A percentile compares a stretch with the other conserved stretches of the same genome.
These are phyloP conservation scores for Aspidiotus destructor DNA, from an alignment of 2,888 invertebrate species.

Conservation along the genomic window DNA sequence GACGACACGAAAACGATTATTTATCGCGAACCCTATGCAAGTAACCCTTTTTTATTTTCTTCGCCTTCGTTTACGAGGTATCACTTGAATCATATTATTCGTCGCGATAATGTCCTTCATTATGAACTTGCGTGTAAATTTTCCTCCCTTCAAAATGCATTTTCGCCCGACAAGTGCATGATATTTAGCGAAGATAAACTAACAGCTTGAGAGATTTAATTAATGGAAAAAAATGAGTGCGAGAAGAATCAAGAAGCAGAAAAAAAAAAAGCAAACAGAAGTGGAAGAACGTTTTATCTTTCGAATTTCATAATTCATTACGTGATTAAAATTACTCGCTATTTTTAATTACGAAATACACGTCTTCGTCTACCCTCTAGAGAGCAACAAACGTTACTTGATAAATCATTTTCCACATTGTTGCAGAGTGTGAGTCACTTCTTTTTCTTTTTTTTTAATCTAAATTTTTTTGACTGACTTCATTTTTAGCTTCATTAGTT, in stretches of 20 bases:
- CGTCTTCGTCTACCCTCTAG: background rate
- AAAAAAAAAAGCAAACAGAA: background rate
- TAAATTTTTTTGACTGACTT: background rate
- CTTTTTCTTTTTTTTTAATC: background rate
- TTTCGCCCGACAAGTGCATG: background rate
- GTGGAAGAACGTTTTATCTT: slow-evolving; percentile 23
- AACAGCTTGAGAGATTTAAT: background rate
- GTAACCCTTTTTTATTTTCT: too few relatives aligned
- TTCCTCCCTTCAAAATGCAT: background rate
- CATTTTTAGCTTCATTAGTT: slow-evolving; percentile 12
- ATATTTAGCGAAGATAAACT: background rate
- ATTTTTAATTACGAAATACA: slow-evolving; percentile 21
- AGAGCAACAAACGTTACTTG: slow-evolving; percentile 16
- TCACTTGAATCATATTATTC: too few relatives aligned
- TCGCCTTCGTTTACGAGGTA: too few relatives aligned
- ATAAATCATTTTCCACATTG: slow-evolving; percentile 20
- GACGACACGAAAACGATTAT: too few relatives aligned
- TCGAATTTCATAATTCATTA: slow-evolving; percentile 30
- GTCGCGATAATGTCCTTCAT: too few relatives aligned
- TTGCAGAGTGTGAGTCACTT: background rate
- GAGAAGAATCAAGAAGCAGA: slow-evolving; percentile 15
- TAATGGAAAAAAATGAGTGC: background rate
- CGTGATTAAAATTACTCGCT: slow-evolving; percentile 29
- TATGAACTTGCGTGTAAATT: too few relatives aligned
- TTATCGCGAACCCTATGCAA: too few relatives aligned